These are phyloP conservation scores for Melanotaenia duboulayi DNA, from an alignment of 2,113 vertebrate genomes.

Conservation along the genomic window DNA sequence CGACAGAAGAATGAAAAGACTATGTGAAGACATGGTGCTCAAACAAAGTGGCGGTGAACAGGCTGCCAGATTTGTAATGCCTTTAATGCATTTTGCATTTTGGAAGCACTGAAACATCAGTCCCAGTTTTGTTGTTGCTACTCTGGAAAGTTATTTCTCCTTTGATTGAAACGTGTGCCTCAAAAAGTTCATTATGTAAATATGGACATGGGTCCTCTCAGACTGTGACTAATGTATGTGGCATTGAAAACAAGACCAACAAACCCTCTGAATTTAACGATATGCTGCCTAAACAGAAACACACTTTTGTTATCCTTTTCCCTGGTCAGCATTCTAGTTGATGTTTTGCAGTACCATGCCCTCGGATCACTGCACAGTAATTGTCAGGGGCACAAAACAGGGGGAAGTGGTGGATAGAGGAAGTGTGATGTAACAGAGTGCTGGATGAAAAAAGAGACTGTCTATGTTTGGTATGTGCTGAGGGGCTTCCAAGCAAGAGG, in stretches of 20 bases:
- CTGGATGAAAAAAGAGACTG: constrained; percentile 65
- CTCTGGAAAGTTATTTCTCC: neutral
- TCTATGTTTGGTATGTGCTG: constrained; percentile 65
- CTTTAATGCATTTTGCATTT: constrained; percentile 2
- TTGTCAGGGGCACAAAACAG: constrained; percentile 73
- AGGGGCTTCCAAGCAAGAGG: constrained; percentile 30
- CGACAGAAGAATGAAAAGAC: neutral
- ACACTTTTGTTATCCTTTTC: constrained; percentile 63
- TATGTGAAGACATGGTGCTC: neutral
- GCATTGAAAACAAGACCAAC: constrained; percentile 5
- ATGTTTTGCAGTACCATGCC: constrained; percentile 68
- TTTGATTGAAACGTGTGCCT: neutral
- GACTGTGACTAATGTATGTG: neutral
- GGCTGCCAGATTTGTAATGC: neutral
- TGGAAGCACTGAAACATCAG: constrained; percentile 5
- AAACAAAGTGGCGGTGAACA: neutral
- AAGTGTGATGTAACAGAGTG: constrained; percentile 68
- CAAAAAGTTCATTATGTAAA: constrained; percentile 13
- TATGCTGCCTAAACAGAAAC: constrained; percentile 70
- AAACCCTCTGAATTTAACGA: constrained; percentile 44
- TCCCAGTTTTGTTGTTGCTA: neutral
- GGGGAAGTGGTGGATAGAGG: constrained; percentile 61
- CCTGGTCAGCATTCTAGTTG: constrained; percentile 70
- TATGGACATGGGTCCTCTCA: neutral
- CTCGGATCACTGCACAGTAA: constrained; percentile 72